Percentiles rank a stretch among this genome's conserved stretches.
phyloP scores from a whole-genome alignment of 2,113 vertebrate genomes.

The Sisor rabdophorus region DNA sequence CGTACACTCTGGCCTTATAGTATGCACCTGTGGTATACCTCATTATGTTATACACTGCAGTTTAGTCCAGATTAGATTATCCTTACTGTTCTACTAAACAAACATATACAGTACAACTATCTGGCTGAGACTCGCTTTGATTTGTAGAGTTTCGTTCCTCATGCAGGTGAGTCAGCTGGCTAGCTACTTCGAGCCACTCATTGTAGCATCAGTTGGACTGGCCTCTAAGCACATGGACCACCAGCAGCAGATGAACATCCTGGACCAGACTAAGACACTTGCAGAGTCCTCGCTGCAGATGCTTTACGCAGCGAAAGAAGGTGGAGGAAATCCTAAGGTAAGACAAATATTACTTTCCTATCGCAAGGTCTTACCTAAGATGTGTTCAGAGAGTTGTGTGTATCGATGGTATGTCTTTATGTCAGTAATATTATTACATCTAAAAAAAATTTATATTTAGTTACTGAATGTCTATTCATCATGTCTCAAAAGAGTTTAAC shows the following conservation, averaged over 20 bases:
- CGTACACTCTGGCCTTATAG: slow-evolving; percentile 23
- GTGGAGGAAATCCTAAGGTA: slow-evolving; percentile 98
- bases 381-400: too few relatives aligned
- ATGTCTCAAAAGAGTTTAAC: too few relatives aligned
- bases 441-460: too few relatives aligned
- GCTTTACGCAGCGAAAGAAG: slow-evolving; percentile 96
- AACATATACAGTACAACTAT: background rate
- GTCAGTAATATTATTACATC: too few relatives aligned
- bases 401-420: too few relatives aligned
- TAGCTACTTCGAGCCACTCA: slow-evolving; percentile 92
- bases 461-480: too few relatives aligned
- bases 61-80: background rate
- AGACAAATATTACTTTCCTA: background rate
- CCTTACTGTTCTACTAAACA: background rate
- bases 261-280: slow-evolving; percentile 96
- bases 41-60: background rate
- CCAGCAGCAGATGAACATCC: slow-evolving; percentile 94
- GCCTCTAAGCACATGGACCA: slow-evolving; percentile 90
- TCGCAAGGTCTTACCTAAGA: background rate
- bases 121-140: background rate
- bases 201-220: slow-evolving; percentile 87
- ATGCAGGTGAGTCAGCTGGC: slow-evolving; percentile 89
- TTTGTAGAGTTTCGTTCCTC: background rate
- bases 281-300: slow-evolving; percentile 96
- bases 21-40: background rate